Evolutionary conservation across 2,113 vertebrate species (phyloP).

Genomic region (Hipposideros armiger): DNA sequence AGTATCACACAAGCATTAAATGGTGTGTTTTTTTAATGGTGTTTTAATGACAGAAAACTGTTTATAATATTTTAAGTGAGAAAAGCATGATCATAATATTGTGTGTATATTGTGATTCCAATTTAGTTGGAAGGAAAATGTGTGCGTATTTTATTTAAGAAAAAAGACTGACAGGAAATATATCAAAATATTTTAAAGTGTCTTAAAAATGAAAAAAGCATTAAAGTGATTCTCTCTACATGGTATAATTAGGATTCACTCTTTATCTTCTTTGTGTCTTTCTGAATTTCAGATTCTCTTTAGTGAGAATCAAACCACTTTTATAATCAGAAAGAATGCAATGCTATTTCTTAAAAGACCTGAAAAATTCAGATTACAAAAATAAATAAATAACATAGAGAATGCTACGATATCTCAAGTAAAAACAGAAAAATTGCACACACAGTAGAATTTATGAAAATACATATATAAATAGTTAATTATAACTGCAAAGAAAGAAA

Average conservation of each 20-base stretch:
- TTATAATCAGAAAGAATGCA: slow-evolving; percentile 44
- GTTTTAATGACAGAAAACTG: slow-evolving; percentile 14
- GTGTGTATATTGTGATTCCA: background rate
- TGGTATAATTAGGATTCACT: slow-evolving; percentile 51
- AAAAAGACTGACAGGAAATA: slow-evolving; percentile 43
- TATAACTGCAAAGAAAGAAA: background rate
- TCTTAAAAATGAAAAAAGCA: slow-evolving; percentile 41
- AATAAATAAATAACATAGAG: slow-evolving; percentile 18
- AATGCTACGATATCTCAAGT: background rate
- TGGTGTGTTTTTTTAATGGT: background rate
- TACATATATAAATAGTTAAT: background rate
- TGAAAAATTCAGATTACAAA: slow-evolving; percentile 26
- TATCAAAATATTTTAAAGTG: slow-evolving; percentile 36
- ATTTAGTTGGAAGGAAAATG: slow-evolving; percentile 60
- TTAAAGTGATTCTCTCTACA: background rate
- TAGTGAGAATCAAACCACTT: background rate
- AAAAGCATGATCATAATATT: slow-evolving; percentile 34
- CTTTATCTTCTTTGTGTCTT: slow-evolving; percentile 19
- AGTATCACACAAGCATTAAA: background rate
- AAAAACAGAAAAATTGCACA: background rate
- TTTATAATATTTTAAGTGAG: slow-evolving; percentile 27
- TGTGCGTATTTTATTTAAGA: slow-evolving; percentile 6
- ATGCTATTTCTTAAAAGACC: slow-evolving; percentile 32
- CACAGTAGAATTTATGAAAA: background rate
- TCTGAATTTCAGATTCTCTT: slow-evolving; percentile 42